A percentile compares a stretch with the other conserved stretches of the same genome.
phyloP scores from a whole-genome alignment of 1,140 invertebrate genomes.

The Apis cerana region DNA sequence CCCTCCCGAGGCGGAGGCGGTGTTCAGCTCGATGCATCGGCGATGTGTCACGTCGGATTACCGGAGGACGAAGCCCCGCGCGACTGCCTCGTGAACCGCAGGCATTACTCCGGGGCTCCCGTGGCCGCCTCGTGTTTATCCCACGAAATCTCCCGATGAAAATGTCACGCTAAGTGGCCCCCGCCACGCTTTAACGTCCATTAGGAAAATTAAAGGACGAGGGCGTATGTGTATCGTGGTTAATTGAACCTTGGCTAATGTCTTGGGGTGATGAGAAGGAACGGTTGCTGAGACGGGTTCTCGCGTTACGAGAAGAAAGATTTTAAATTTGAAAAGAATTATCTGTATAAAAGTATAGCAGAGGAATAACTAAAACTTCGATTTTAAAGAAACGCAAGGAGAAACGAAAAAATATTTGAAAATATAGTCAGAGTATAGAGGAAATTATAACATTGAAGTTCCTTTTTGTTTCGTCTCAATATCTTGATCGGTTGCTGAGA shows the following conservation, averaged over 20 bases:
- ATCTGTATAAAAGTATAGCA: too few species aligned
- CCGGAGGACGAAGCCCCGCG: slow-evolving; percentile 35
- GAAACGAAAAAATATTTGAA: too few species aligned
- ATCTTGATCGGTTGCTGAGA: too few species aligned
- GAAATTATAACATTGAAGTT: too few species aligned
- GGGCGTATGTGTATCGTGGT: neutral
- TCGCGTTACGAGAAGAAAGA: too few species aligned
- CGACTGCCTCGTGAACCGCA: slow-evolving; percentile 41
- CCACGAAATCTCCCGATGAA: slow-evolving; percentile 50
- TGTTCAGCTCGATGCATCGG: slow-evolving; percentile 51
- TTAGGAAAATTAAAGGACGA: slow-evolving; percentile 48
- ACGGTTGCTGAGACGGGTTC: too few species aligned
- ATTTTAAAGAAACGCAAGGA: too few species aligned
- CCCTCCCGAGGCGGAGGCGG: neutral
- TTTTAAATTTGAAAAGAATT: too few species aligned
- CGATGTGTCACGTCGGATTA: slow-evolving; percentile 60
- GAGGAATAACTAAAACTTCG: too few species aligned
- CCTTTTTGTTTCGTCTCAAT: too few species aligned
- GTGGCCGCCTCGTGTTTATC: slow-evolving; percentile 47
- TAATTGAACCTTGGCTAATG: neutral
- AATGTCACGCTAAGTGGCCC: slow-evolving; percentile 53
- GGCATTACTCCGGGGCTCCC: slow-evolving; percentile 31
- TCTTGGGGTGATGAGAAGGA: too few species aligned
- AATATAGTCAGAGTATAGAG: too few species aligned
- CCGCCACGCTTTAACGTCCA: slow-evolving; percentile 33